These are phyloP conservation scores for Chloropsis hardwickii DNA, from an alignment of 2,113 vertebrate species.

Conservation along the genomic window DNA sequence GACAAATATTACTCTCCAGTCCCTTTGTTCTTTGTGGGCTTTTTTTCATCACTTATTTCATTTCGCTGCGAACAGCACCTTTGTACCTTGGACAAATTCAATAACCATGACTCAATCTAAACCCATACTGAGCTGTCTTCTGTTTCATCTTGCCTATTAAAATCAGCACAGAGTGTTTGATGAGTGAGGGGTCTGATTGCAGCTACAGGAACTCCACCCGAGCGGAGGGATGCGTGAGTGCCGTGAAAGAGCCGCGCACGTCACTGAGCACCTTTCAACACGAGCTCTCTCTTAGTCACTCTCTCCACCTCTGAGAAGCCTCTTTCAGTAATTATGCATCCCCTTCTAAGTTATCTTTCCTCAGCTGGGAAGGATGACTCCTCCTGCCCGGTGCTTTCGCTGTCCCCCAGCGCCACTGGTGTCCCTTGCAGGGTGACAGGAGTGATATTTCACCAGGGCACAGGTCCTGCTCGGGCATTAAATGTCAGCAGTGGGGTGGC, in stretches of 20 bases:
- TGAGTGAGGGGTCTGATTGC: background rate
- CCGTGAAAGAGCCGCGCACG: rapidly evolving
- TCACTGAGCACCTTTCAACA: background rate
- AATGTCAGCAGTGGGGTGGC: background rate
- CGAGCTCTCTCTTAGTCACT: background rate
- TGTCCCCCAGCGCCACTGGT: rapidly evolving
- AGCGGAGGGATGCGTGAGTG: rapidly evolving
- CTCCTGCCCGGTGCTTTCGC: background rate
- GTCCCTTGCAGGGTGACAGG: background rate
- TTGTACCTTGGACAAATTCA: conserved; percentile 47
- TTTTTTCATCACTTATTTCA: conserved; percentile 43
- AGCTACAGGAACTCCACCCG: background rate
- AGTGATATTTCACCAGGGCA: background rate
- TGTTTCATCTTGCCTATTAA: background rate
- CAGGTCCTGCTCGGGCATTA: background rate
- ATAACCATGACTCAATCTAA: conserved; percentile 22
- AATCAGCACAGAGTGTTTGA: background rate
- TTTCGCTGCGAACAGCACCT: conserved; percentile 24
- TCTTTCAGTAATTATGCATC: background rate
- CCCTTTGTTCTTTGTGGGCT: conserved; percentile 27
- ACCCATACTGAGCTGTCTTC: background rate
- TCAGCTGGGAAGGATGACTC: background rate
- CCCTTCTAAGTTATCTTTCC: background rate
- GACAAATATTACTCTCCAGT: background rate
- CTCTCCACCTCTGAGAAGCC: background rate